Evolutionary conservation across 2,888 invertebrate species (phyloP).

Genomic region (Drosophila mettleri): DNA sequence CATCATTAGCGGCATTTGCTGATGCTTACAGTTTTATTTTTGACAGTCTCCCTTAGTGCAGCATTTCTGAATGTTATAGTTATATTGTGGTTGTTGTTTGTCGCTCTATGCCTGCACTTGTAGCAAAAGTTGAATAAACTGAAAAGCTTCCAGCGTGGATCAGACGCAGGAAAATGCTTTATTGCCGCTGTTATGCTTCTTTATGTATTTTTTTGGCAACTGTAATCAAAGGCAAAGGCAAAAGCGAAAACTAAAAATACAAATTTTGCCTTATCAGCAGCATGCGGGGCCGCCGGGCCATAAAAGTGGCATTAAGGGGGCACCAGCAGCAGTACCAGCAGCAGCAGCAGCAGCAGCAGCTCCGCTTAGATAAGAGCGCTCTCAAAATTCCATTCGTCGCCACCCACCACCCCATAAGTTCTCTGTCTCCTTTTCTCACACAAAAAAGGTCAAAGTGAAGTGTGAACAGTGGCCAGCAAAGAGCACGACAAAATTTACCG

Average conservation of each 20-base stretch:
- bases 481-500: conserved; percentile 10
- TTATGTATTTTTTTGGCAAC: conserved; percentile 26
- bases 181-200: conserved; percentile 1
- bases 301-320: conserved; percentile 24
- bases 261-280: conserved; percentile 38
- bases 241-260: conserved; percentile 45
- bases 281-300: conserved; percentile 21
- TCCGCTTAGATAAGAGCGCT: conserved; percentile 30
- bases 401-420: neutral
- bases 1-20: conserved; percentile 27
- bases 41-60: conserved; percentile 10
- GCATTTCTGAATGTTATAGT: neutral
- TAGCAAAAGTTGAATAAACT: conserved; percentile 44
- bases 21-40: conserved; percentile 21
- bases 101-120: conserved; percentile 8
- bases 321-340: conserved; percentile 11
- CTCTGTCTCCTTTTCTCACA: conserved; percentile 1
- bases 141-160: neutral
- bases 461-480: neutral
- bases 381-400: conserved; percentile 4
- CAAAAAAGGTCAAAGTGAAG: conserved; percentile 11
- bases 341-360: conserved; percentile 5
- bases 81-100: neutral
- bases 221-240: conserved; percentile 18
- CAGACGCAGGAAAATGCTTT: conserved; percentile 5